Conservation (phyloP, 1,140 invertebrate genomes). For the Diabrotica undecimpunctata region DNA sequence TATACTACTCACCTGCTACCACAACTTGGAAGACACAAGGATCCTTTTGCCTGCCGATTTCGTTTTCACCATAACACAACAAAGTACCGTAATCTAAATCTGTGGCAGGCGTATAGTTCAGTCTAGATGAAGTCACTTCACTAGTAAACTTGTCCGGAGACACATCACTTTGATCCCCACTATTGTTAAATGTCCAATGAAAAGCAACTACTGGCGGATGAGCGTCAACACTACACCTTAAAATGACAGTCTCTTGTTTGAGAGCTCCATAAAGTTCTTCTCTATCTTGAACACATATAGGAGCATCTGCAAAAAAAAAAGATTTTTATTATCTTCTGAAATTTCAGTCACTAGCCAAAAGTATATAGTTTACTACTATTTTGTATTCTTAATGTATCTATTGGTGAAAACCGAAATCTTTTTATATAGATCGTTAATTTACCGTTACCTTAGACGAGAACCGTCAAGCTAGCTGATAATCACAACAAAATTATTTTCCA, state of each 20-base stretch:
- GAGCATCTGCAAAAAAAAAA: slow-evolving; percentile 60
- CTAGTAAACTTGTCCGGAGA: slow-evolving; percentile 62
- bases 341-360: too few relatives aligned
- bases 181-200: slow-evolving; percentile 87
- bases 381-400: too few relatives aligned
- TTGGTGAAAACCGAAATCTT: too few relatives aligned
- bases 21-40: slow-evolving; percentile 85
- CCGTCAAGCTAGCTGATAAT: too few relatives aligned
- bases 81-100: slow-evolving; percentile 86
- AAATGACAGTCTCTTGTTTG: slow-evolving; percentile 76
- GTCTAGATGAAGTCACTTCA: slow-evolving; percentile 65
- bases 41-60: slow-evolving; percentile 73
- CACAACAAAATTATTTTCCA: too few relatives aligned
- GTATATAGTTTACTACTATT: too few relatives aligned
- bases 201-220: slow-evolving; percentile 77
- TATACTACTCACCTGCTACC: slow-evolving; percentile 55
- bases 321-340: neutral
- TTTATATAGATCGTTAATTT: too few relatives aligned
- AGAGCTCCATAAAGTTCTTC: slow-evolving; percentile 78
- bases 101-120: slow-evolving; percentile 79
- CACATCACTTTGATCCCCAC: slow-evolving; percentile 74
- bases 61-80: slow-evolving; percentile 79
- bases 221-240: slow-evolving; percentile 81
- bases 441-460: too few relatives aligned
- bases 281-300: slow-evolving; percentile 71